A percentile compares a stretch with the other conserved stretches of the same genome.
These are phyloP conservation scores for Himantopus leucocephalus DNA, from an alignment of 2,113 vertebrate species.

Conservation along the genomic window DNA sequence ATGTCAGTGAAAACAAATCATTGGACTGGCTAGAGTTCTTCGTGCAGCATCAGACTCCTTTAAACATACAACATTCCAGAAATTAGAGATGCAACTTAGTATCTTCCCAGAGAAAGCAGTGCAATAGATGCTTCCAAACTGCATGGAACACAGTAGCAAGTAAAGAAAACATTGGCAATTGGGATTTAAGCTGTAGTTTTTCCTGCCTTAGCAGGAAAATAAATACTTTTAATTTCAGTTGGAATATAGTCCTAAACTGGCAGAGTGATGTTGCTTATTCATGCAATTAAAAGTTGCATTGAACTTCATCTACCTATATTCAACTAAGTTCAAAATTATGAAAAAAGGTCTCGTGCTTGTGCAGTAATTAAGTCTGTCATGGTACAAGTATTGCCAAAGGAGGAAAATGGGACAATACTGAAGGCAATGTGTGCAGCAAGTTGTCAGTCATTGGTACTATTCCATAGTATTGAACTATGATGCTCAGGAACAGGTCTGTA, in stretches of 20 bases:
- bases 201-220: not conserved
- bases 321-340: not conserved
- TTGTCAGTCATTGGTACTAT: not conserved
- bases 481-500: not conserved
- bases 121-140: not conserved
- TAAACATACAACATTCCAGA: not conserved
- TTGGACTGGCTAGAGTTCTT: not conserved
- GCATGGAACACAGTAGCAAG: not conserved
- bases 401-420: not conserved
- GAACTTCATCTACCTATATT: not conserved
- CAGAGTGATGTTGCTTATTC: not conserved
- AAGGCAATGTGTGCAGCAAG: not conserved
- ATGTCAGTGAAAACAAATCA: slow-evolving; percentile 27
- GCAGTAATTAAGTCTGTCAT: not conserved
- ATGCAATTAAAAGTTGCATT: not conserved
- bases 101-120: not conserved
- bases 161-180: not conserved
- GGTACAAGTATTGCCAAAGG: not conserved
- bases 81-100: not conserved
- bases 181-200: not conserved
- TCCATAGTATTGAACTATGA: not conserved
- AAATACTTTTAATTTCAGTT: not conserved
- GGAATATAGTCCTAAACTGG: not conserved
- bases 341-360: not conserved
- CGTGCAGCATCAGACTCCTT: slow-evolving; percentile 3